Evolutionary conservation across 1,140 invertebrate genomes (phyloP).

Genomic region (Episyrphus balteatus): DNA sequence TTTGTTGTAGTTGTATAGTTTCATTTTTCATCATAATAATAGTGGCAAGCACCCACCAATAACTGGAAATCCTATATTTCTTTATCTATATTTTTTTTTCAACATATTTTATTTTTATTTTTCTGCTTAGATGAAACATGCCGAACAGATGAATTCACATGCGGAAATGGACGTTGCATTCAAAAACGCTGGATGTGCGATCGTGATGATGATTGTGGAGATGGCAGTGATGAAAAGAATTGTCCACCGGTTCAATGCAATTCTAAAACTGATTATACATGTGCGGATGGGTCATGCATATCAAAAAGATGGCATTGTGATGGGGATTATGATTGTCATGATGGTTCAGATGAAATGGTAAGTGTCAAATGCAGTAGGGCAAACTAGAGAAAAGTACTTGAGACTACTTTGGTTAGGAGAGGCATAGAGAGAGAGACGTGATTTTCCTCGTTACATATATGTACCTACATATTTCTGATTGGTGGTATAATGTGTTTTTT

Average conservation of each 20-base stretch:
- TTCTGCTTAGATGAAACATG: constrained; percentile 64
- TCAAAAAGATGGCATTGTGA: constrained; percentile 71
- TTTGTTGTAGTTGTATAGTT: too few species aligned
- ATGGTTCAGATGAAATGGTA: constrained; percentile 68
- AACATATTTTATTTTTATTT: neutral
- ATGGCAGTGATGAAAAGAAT: constrained; percentile 67
- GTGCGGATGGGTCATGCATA: constrained; percentile 57
- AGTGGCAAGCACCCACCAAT: too few species aligned
- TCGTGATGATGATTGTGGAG: constrained; percentile 74
- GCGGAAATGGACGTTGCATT: constrained; percentile 78
- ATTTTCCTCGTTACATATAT: too few species aligned
- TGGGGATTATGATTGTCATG: constrained; percentile 70
- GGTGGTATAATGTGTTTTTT: too few species aligned
- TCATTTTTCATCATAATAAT: too few species aligned
- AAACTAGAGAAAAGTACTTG: too few species aligned
- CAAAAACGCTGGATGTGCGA: constrained; percentile 81
- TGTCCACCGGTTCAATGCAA: constrained; percentile 59
- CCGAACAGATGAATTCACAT: constrained; percentile 80
- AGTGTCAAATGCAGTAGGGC: too few species aligned
- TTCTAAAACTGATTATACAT: constrained; percentile 57
- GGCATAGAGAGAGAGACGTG: too few species aligned
- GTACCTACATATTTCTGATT: too few species aligned
- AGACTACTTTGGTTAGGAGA: too few species aligned
- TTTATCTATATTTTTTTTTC: neutral
- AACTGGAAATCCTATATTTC: neutral